Base-by-base conservation (phyloP, 2,888 invertebrate genomes). In the Lagria hirta region DNA sequence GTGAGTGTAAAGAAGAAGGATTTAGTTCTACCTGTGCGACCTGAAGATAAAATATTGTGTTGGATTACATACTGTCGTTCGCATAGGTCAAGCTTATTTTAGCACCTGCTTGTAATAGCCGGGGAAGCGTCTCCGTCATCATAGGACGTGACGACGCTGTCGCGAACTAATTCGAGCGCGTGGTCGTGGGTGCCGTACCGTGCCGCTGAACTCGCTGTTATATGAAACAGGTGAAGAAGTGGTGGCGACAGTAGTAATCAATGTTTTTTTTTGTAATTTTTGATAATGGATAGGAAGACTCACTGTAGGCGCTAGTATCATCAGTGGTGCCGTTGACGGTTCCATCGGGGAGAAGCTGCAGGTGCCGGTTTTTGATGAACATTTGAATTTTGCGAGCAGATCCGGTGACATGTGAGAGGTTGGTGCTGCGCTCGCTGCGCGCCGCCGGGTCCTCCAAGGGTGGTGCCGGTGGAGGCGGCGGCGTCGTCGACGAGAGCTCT, bases 311-410 rank as follows among this genome's bases (percentile, higher is more conserved):
- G 75, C 86, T 87, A 70, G 78, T 79, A 75, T 83, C 84, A 71
- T 88, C 83, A 68, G 78, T 80, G 69, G 88, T 88, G 61, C 89
- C 88, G 76, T 87, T 88, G 73, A 90, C 87, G 62, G 84, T 84
- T 71, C 89, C 89, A 75, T 88, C 88, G 58, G 86, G 86, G 74
- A 87, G 75, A 63, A 90, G 77, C 75, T 89, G 89, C 57, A 90
- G 79, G 71, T 86, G 84, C 61, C 84, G 81, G 76, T 88, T 85
- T 76, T 85, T 88, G 73, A 90, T 83, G 77, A 83, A 87, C 80
- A 90, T 80, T 75, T 86, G 86, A 66, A 89, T 87, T 69, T 86
- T 87, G 62, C 88, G 79, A 54, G 83, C 81, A 48, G 85, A 82
- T 70, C 88, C 87, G 61, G 85, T 84, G 69, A 87, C 82, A 74